Evolutionary conservation across 1,140 invertebrate species (phyloP), one percentile per base, ranked within the genome.

Genomic region (Dermatophagoides farinae): DNA sequence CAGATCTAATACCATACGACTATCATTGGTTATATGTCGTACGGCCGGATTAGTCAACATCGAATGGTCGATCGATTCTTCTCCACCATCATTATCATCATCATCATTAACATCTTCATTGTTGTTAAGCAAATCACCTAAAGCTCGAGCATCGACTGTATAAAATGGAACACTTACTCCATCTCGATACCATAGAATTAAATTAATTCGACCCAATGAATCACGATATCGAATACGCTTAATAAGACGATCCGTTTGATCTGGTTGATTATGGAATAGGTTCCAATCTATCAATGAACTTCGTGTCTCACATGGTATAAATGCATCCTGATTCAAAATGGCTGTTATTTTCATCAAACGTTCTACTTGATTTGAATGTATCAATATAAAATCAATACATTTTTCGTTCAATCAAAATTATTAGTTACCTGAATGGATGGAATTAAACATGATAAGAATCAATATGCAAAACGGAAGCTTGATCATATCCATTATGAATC

Each of bases 151-250:
- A 55, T 68, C 67, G 38, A 68, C 37, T 8, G 64, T 64, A 52
- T 66, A 66, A 22, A 68, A 64, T 16, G 67, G 67, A 1, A 63
- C 61, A 5, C 80, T 80, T 10, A 39, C 44, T 40, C 46, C 47
- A 10, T 84, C 83, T 69, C 85, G 85, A 73, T 84, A 87, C 85
- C 85, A 88, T 66, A 88, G 84, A 66, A 88, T 83, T 58, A 88
- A 77, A 25, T 55, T 55, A 31, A 55, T 55, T 20, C 25, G 53
- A 31, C 31, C 31, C 2, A 31, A 31, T 31, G 31, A 31, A 31
- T 31, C 8, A 31, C 31, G 31, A 31, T 31, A 31, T 31, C 31
- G 31, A 4, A 31, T 31, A 4, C 8, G 31, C 8, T 31, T 31
- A 31, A 4, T 31, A 31, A 31, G 31, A 31, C 31, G 2, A 25